A percentile compares a stretch with the other conserved stretches of the same genome.
Evolutionary conservation across 2,888 invertebrate genomes (phyloP).

Genomic region (Blastobasis adustella): DNA sequence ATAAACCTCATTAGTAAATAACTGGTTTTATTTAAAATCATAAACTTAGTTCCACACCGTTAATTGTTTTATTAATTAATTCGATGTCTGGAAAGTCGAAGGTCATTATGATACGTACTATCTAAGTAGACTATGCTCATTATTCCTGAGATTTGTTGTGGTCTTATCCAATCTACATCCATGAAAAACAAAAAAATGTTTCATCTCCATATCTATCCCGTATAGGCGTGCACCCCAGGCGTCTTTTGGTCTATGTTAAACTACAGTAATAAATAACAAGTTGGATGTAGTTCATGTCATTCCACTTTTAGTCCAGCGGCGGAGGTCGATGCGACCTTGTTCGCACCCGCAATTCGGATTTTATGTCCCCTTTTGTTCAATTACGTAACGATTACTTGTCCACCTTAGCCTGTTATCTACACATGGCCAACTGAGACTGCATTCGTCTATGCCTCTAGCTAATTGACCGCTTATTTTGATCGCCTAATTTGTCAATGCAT

Average conservation of each 20-base stretch:
- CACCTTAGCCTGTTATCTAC: conserved; percentile 38
- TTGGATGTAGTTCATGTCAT: conserved; percentile 22
- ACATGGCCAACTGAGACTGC: conserved; percentile 21
- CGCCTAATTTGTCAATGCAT: too few species aligned
- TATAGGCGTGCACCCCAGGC: neutral
- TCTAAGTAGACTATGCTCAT: neutral
- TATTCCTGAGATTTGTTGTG: too few species aligned
- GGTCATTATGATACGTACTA: neutral
- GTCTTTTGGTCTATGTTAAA: conserved; percentile 11
- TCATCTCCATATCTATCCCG: neutral
- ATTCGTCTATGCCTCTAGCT: neutral
- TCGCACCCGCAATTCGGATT: conserved; percentile 35
- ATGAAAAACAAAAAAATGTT: neutral
- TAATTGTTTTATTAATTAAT: neutral
- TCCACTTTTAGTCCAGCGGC: conserved; percentile 24
- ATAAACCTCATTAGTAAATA: too few species aligned
- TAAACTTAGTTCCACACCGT: too few species aligned
- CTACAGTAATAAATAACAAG: conserved; percentile 18
- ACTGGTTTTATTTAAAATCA: too few species aligned
- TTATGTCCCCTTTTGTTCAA: conserved; percentile 40
- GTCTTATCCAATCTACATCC: conserved; percentile 9
- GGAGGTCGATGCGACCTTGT: conserved; percentile 29
- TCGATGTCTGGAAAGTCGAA: neutral
- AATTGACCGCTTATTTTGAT: neutral
- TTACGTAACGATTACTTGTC: conserved; percentile 35